Conservation (phyloP, 2,888 invertebrate species). For the Mycalesis mineus region DNA sequence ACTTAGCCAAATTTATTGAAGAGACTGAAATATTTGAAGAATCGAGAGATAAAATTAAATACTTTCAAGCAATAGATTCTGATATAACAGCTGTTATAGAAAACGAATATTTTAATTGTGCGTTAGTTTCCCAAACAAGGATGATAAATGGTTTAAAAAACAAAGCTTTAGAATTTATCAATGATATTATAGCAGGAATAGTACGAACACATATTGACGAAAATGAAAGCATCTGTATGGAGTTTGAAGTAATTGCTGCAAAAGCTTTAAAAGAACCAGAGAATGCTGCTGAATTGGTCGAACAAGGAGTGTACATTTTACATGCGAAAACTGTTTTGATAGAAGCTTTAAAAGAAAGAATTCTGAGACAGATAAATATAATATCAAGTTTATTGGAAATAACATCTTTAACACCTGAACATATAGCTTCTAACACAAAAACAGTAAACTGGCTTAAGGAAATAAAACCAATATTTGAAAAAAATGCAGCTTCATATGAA, state of each 20-base stretch:
- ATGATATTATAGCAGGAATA: constrained; percentile 80
- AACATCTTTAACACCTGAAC: constrained; percentile 84
- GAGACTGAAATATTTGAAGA: constrained; percentile 77
- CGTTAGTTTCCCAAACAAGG: constrained; percentile 79
- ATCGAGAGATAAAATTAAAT: constrained; percentile 79
- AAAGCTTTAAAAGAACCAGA: constrained; percentile 85
- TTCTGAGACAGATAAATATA: constrained; percentile 81
- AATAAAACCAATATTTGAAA: constrained; percentile 89
- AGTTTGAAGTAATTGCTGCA: constrained; percentile 84
- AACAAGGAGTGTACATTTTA: constrained; percentile 88
- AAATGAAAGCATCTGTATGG: constrained; percentile 82
- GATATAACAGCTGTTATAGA: constrained; percentile 80
- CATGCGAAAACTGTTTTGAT: constrained; percentile 86
- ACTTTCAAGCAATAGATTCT: constrained; percentile 79
- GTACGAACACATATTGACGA: constrained; percentile 81
- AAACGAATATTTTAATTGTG: constrained; percentile 83
- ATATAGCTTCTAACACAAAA: constrained; percentile 87
- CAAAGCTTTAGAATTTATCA: constrained; percentile 78
- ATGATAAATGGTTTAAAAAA: constrained; percentile 80
- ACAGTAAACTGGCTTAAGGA: constrained; percentile 90
- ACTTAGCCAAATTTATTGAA: constrained; percentile 66
- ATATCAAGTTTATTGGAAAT: constrained; percentile 86
- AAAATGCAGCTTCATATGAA: constrained; percentile 88
- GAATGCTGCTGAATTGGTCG: constrained; percentile 89
- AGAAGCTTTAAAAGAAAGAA: constrained; percentile 82